Evolutionary conservation across 2,797 vertebrate species (phyloP), one percentile per base, ranked within the genome.

Genomic region (Periophthalmus magnuspinnatus): DNA sequence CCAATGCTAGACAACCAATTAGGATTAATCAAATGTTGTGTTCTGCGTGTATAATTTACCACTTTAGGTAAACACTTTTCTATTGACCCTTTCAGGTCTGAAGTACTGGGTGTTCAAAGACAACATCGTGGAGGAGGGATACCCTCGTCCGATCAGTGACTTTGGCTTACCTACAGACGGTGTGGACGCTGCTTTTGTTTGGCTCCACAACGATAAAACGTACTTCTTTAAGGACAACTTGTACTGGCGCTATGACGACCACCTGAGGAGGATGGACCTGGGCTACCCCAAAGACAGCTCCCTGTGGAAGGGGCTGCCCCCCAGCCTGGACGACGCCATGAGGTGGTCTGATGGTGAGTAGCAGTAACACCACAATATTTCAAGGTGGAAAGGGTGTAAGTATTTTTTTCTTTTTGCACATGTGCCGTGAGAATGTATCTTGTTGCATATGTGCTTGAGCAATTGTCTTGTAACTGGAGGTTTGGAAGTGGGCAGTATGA

Each of bases 21-120:
- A 41, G 22, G n/a, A 9, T 59, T 0, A 22, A 61, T 22, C n/a
- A 61, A 14, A 34, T 9, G 19, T 58, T 1, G 54, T 7, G 3
- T 48, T 58, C 2, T 45, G 14, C 5, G 6, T 17, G 19, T 58
- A 2, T 17, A 33, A 58, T 58, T 33, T 16, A 17, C 16, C 13
- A 24, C 10, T 58, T 58, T 58, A 17, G 24, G 28, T 34, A 6
- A 34, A n/a, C 6, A n/a, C 36, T 55, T 68, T 47, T 55, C 1
- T 56, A 16, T 61, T 55, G 60, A 5, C 47, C 16, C 9, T 65
- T 34, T 56, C 70, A 99, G 98, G 96, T 86, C 90, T 94, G 62
- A 95, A 96, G 75, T 99, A 99, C 81, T 99, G 98, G 98, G 90
- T 99, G 56, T 99, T 99, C 84, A 98, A 97, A 88, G 97, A 98